Conservation (phyloP, 2,113 vertebrate species). For the Ia io region DNA sequence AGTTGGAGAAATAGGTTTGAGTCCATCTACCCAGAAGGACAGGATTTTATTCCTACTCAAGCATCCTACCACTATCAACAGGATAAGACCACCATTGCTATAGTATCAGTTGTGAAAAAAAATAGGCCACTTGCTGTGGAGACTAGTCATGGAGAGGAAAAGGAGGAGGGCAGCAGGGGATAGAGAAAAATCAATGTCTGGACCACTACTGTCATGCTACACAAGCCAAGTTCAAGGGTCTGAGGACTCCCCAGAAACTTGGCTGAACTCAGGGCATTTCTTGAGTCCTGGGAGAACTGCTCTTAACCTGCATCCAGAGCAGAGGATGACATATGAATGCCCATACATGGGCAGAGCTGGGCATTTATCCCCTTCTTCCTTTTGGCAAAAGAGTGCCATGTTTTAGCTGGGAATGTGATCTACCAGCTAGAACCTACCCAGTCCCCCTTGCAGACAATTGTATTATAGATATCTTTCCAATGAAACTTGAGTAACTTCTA, state of each 20-base stretch:
- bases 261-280: neutral
- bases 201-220: neutral
- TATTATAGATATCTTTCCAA: neutral
- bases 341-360: neutral
- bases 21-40: conserved; percentile 4
- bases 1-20: conserved; percentile 17
- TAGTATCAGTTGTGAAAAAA: neutral
- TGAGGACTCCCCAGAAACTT: neutral
- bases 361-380: neutral
- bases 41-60: conserved; percentile 12
- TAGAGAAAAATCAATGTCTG: neutral
- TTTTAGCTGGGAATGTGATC: neutral
- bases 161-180: neutral
- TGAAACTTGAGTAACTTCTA: neutral
- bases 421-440: neutral
- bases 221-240: neutral
- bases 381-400: neutral
- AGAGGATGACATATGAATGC: neutral
- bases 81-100: neutral
- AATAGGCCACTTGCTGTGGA: neutral
- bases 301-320: neutral
- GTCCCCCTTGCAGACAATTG: neutral
- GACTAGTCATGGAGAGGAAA: neutral
- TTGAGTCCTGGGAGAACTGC: neutral
- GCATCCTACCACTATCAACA: neutral